These are phyloP conservation scores for Ceratina australensis DNA, from an alignment of 1,140 invertebrate species.

Conservation along the genomic window DNA sequence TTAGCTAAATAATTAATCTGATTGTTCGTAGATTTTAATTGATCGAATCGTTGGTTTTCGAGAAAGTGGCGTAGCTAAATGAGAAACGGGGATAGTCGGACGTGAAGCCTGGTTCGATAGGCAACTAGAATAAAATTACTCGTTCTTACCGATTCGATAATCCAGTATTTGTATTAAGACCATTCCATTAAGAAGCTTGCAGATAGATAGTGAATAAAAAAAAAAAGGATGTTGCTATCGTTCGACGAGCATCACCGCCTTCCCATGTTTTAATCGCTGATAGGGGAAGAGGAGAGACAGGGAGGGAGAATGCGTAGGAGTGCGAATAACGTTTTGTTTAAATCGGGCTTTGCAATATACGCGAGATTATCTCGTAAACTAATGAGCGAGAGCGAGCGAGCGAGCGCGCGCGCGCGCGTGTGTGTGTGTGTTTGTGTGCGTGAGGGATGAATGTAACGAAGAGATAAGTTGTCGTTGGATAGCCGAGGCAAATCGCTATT, in stretches of 20 bases:
- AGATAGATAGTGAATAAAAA: slow-evolving; percentile 13
- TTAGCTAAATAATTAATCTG: background rate
- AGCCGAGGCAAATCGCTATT: slow-evolving; percentile 63
- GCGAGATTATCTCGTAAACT: slow-evolving; percentile 34
- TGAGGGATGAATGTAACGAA: background rate
- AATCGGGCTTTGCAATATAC: slow-evolving; percentile 60
- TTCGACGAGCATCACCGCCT: slow-evolving; percentile 4
- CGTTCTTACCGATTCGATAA: slow-evolving; percentile 1
- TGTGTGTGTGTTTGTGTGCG: no score
- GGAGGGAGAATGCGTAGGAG: background rate
- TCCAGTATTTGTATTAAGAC: slow-evolving; percentile 23
- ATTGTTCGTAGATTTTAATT: background rate
- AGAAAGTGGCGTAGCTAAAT: background rate
- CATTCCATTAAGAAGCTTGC: slow-evolving; percentile 51
- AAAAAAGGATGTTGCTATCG: slow-evolving; percentile 6
- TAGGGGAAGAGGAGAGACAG: background rate
- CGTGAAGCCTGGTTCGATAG: slow-evolving; percentile 1
- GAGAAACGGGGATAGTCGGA: background rate
- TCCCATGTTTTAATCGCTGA: background rate
- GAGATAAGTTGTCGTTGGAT: slow-evolving; percentile 47
- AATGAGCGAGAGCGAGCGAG: slow-evolving; percentile 6
- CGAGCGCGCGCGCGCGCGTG: background rate
- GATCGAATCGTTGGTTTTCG: background rate
- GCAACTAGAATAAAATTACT: slow-evolving; percentile 28
- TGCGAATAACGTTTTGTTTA: slow-evolving; percentile 10